These are phyloP conservation scores for Flexamia atlantica DNA, from an alignment of 2,888 invertebrate species.

Conservation along the genomic window DNA sequence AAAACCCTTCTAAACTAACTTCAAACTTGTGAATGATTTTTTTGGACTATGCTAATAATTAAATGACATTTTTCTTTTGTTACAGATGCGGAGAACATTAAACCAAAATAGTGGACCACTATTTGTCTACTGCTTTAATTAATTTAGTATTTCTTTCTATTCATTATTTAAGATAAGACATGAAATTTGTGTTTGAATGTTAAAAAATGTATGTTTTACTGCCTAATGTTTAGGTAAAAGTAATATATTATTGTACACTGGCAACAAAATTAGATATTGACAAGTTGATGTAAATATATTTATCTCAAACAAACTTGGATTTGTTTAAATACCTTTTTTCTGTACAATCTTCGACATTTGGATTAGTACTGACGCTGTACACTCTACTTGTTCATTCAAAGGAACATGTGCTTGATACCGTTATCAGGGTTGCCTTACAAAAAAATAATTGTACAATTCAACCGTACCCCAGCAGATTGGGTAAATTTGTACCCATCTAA, in stretches of 20 bases:
- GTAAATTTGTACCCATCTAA: too few relatives aligned
- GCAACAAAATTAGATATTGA: constrained; percentile 49
- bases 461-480: too few relatives aligned
- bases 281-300: constrained; percentile 61
- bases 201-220: constrained; percentile 50
- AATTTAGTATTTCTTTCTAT: constrained; percentile 58
- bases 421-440: too few relatives aligned
- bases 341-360: too few relatives aligned
- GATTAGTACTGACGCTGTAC: too few relatives aligned
- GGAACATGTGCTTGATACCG: too few relatives aligned
- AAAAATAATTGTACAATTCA: too few relatives aligned
- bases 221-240: constrained; percentile 63
- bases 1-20: too few relatives aligned
- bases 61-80: constrained; percentile 29
- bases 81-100: constrained; percentile 22
- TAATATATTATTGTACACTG: constrained; percentile 58
- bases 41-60: too few relatives aligned
- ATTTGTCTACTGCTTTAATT: constrained; percentile 42
- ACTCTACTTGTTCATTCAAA: too few relatives aligned
- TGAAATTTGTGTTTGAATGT: constrained; percentile 58
- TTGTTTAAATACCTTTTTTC: too few relatives aligned
- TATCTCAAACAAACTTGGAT: constrained; percentile 27
- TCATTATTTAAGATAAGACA: constrained; percentile 44
- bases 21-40: too few relatives aligned
- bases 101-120: constrained; percentile 55